Conservation (phyloP, 2,113 vertebrate genomes). For the Dromiciops gliroides region DNA sequence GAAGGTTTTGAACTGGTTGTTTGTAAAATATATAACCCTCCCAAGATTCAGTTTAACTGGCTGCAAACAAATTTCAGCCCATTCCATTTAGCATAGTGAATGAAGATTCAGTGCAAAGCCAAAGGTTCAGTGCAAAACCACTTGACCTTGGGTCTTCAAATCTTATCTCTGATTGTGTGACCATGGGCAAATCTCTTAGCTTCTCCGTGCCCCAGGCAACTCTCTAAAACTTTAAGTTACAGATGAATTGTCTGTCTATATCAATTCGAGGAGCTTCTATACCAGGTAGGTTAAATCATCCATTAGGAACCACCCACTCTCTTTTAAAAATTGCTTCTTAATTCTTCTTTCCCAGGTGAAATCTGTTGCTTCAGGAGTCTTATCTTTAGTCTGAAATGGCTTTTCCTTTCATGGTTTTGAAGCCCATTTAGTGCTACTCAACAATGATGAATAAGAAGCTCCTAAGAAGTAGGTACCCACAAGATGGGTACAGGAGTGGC, state of each 20-base stretch:
- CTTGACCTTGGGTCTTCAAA: not conserved
- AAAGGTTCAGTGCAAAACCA: not conserved
- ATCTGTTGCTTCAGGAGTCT: not conserved
- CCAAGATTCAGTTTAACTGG: not conserved
- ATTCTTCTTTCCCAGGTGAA: not conserved
- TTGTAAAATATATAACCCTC: not conserved
- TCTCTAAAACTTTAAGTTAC: not conserved
- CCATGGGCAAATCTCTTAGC: not conserved
- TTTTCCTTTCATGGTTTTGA: not conserved
- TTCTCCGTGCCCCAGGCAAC: not conserved
- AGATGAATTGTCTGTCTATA: not conserved
- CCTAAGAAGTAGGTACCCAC: not conserved
- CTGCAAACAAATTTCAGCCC: not conserved
- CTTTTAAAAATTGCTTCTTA: not conserved
- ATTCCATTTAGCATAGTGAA: not conserved
- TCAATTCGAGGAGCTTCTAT: not conserved
- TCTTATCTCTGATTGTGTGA: not conserved
- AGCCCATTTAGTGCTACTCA: slow-evolving; percentile 22
- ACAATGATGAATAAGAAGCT: not conserved
- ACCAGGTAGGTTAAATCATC: not conserved
- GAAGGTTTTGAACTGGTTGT: not conserved
- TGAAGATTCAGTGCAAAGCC: not conserved
- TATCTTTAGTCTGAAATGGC: not conserved
- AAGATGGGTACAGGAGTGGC: not conserved
- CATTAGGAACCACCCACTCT: not conserved